Base-by-base conservation (phyloP, 1,140 invertebrate genomes). In the Listronotus oregonensis region DNA sequence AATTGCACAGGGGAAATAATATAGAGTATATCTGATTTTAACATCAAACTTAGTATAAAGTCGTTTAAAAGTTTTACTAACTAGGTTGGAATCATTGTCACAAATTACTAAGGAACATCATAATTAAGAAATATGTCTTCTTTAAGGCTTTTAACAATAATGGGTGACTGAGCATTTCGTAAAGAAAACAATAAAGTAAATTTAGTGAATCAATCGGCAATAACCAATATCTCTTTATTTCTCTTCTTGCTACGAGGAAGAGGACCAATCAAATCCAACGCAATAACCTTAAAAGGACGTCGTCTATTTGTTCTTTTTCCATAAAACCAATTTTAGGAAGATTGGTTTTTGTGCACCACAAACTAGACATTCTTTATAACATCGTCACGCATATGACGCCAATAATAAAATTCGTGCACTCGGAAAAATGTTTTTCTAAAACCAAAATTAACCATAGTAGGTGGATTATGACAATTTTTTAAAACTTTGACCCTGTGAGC, bases 211-310 rank as follows among this genome's bases (percentile, higher is more conserved):
- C 64, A 68, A 42, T 80, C 76, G 27, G 21, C 21, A 5, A 27
- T 27, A 27, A 37, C 77, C 3, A 81, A 47, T 8, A 81, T 65
- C 67, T 75, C 79, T 12, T 58, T 68, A 63, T 75, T 72, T 3
- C 70, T 68, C 15, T 31, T 46, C 5, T 37, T 31, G 11, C 68
- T 77, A 11, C 57, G 31, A 0, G 72, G 70, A n/a, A 77, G 67
- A 9, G 76, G 73, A 9, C 75, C 71, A 73, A 81, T 59, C 75
- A 84, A 59, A 77, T 82, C 63, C 3, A 76, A 49, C 0, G 72
- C 66, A 11, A 75, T 67, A 0, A 64, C 27, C 64, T 78, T 49
- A 51, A 51, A 69, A 42, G 70, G 70, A 49, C 39, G 55, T 27
- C 11, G 18, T 66, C 49, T 37, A 55, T 50, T 52, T 70, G 67